Evolutionary conservation across 1,140 invertebrate species (phyloP).

Genomic region (Zaprionus vittiger): DNA sequence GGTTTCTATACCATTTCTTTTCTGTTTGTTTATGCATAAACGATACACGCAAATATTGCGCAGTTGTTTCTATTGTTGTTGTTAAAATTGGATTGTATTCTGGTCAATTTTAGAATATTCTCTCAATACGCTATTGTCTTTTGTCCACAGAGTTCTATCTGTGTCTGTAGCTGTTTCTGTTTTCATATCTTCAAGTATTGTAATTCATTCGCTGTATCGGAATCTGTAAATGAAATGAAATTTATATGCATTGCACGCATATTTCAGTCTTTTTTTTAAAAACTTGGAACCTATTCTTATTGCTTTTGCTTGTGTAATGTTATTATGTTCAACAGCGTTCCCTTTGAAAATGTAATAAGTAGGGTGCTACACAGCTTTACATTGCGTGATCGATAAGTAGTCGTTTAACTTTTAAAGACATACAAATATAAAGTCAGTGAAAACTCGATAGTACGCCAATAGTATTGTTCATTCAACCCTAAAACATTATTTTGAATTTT

Average conservation of each 20-base stretch:
- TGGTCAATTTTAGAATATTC: conserved; percentile 32
- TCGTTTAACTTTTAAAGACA: too few species aligned
- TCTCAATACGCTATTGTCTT: conserved; percentile 11
- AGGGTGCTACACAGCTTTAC: neutral
- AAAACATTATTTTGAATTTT: too few species aligned
- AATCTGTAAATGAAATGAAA: conserved; percentile 20
- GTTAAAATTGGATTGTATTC: conserved; percentile 8
- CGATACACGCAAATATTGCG: conserved; percentile 44
- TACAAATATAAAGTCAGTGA: too few species aligned
- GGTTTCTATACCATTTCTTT: neutral
- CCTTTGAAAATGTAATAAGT: neutral
- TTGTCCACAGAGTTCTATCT: conserved; percentile 3
- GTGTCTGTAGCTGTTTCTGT: conserved; percentile 10
- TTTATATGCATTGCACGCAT: conserved; percentile 41
- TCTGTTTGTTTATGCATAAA: conserved; percentile 40
- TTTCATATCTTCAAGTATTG: conserved; percentile 2
- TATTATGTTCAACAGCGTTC: neutral
- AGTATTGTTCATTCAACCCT: too few species aligned
- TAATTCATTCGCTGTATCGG: conserved; percentile 1
- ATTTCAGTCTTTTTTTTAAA: conserved; percentile 12
- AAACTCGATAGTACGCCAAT: too few species aligned
- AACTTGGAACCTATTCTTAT: too few species aligned
- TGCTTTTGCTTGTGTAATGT: neutral
- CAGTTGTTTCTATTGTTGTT: neutral
- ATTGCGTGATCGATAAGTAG: too few species aligned